These are phyloP conservation scores for Kradibia gibbosae DNA, from an alignment of 1,140 invertebrate genomes.

Conservation along the genomic window DNA sequence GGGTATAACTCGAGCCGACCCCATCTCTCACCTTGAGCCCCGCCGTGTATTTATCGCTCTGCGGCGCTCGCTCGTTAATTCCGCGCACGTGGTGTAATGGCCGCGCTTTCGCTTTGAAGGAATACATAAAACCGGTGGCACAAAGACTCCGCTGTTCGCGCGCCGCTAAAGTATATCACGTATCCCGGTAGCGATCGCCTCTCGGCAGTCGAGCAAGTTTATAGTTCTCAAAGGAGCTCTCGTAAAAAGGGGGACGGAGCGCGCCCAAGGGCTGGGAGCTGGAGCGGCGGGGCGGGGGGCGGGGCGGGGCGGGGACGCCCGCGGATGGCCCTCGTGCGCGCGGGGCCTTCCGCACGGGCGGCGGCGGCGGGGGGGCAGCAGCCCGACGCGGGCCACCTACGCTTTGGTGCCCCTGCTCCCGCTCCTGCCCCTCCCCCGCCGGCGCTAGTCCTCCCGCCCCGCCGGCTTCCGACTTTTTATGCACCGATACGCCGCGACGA, in stretches of 20 bases:
- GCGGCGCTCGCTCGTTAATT: background rate
- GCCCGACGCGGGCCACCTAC: no score
- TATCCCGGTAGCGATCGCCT: background rate
- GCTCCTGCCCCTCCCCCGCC: background rate
- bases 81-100: background rate
- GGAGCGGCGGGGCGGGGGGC: no score
- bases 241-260: background rate
- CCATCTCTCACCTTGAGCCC: background rate
- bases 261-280: no score
- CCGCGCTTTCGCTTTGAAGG: background rate
- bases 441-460: no score
- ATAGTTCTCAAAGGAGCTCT: background rate
- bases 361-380: no score
- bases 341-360: background rate
- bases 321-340: background rate
- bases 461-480: background rate
- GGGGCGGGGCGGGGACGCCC: background rate
- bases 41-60: background rate
- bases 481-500: background rate
- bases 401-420: no score
- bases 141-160: background rate
- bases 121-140: slow-evolving; percentile 8
- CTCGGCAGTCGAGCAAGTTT: background rate
- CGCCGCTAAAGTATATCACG: background rate
- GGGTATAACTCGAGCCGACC: background rate